These are phyloP conservation scores for Caranx melampygus DNA, from an alignment of 2,113 vertebrate genomes.

Conservation along the genomic window DNA sequence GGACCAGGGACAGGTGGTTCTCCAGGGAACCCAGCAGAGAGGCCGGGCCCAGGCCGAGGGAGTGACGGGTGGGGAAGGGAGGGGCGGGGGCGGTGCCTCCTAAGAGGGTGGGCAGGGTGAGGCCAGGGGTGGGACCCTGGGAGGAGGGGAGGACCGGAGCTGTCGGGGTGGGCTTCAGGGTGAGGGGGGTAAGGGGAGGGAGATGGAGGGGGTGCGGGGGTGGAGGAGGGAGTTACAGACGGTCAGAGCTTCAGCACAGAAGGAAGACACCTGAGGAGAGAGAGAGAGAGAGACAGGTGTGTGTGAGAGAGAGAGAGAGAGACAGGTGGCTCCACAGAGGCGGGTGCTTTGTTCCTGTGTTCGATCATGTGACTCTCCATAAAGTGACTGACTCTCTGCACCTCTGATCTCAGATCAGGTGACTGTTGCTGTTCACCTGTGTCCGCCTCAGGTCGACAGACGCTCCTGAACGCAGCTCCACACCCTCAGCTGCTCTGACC, in stretches of 20 bases:
- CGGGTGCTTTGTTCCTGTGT: too few relatives aligned
- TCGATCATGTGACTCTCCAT: too few relatives aligned
- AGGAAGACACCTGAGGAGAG: slow-evolving; percentile 87
- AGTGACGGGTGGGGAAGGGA: slow-evolving; percentile 75
- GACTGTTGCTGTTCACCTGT: too few relatives aligned
- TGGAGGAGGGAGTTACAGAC: slow-evolving; percentile 89
- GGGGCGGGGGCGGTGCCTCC: slow-evolving; percentile 70
- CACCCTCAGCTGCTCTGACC: too few relatives aligned
- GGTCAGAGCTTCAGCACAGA: slow-evolving; percentile 88
- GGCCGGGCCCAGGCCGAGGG: slow-evolving; percentile 73
- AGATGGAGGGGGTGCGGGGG: slow-evolving; percentile 86
- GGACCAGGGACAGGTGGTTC: slow-evolving; percentile 82
- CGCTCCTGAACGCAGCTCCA: too few relatives aligned
- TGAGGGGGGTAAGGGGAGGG: slow-evolving; percentile 82
- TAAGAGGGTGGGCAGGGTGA: slow-evolving; percentile 78
- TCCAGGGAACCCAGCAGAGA: slow-evolving; percentile 81
- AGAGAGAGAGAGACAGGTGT: too few relatives aligned
- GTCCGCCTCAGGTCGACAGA: too few relatives aligned
- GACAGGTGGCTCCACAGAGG: too few relatives aligned
- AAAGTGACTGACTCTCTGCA: too few relatives aligned
- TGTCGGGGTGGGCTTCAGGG: slow-evolving; percentile 75
- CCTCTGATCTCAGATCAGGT: too few relatives aligned
- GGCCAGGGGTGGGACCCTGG: slow-evolving; percentile 69
- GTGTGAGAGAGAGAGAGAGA: too few relatives aligned
- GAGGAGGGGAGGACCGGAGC: slow-evolving; percentile 71